phyloP scores from a whole-genome alignment of 2,888 invertebrate species.

The Lysandra bellargus region DNA sequence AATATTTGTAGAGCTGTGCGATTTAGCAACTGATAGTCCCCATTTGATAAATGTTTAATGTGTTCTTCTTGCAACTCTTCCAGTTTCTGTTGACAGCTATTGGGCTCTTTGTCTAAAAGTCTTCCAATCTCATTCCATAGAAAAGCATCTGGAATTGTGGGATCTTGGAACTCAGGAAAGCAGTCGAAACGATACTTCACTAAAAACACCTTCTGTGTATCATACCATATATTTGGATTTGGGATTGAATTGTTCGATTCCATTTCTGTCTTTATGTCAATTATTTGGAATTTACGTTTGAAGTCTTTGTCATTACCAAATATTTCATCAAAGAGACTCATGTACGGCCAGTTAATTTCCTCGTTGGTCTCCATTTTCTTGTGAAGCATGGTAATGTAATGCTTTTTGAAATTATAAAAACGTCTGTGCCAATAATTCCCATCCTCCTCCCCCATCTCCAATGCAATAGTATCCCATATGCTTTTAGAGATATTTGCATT shows the following conservation, averaged over 20 bases:
- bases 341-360: conserved; percentile 64
- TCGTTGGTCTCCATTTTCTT: conserved; percentile 53
- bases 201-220: conserved; percentile 61
- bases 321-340: conserved; percentile 64
- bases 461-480: conserved; percentile 67
- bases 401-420: conserved; percentile 69
- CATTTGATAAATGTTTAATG: conserved; percentile 53
- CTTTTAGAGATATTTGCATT: conserved; percentile 56
- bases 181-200: conserved; percentile 70
- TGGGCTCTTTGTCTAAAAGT: conserved; percentile 59
- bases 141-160: conserved; percentile 65
- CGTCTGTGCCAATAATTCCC: conserved; percentile 69
- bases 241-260: conserved; percentile 36
- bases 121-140: conserved; percentile 71
- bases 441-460: conserved; percentile 62
- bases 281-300: conserved; percentile 47
- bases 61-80: conserved; percentile 55
- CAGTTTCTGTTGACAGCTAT: conserved; percentile 58
- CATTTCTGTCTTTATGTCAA: conserved; percentile 31
- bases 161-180: conserved; percentile 66
- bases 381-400: conserved; percentile 61
- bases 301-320: conserved; percentile 61
- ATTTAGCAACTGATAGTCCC: conserved; percentile 51
- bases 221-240: conserved; percentile 53
- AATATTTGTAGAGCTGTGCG: conserved; percentile 61